Conservation (phyloP, 2,113 vertebrate species). For the Eublepharis macularius region DNA sequence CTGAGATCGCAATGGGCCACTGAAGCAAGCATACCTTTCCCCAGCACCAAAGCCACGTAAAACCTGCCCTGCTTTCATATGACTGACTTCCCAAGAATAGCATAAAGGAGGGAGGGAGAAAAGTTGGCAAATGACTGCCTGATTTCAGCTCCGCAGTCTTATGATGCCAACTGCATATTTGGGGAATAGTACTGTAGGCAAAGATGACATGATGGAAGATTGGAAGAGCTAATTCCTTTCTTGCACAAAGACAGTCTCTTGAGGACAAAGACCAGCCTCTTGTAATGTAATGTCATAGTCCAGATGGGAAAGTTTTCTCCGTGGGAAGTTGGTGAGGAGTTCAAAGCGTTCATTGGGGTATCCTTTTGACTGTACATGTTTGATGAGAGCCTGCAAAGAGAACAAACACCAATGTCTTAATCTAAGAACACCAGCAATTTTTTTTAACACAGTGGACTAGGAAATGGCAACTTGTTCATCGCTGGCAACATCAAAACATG, state of each 20-base stretch:
- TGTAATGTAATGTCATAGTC: constrained; percentile 99
- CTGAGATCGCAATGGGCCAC: constrained; percentile 45
- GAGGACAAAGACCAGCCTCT: constrained; percentile 97
- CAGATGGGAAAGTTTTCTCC: constrained; percentile 96
- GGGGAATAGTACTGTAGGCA: constrained; percentile 60
- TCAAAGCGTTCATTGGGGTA: constrained; percentile 99
- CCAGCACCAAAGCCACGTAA: constrained; percentile 46
- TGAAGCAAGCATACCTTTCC: constrained; percentile 46
- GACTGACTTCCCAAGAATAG: constrained; percentile 61
- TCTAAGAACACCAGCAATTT: not conserved
- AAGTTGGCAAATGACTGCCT: constrained; percentile 61
- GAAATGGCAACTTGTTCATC: not conserved
- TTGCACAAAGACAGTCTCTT: constrained; percentile 99
- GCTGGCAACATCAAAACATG: not conserved
- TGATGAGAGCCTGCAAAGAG: constrained; percentile 87
- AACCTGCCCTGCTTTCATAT: constrained; percentile 60
- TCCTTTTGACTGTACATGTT: constrained; percentile 94
- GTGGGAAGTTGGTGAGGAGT: constrained; percentile 98
- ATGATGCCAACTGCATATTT: constrained; percentile 70
- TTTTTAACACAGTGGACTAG: not conserved
- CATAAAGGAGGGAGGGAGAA: constrained; percentile 41
- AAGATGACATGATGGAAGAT: constrained; percentile 70
- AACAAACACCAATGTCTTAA: constrained; percentile 1
- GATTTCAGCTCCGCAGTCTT: constrained; percentile 67
- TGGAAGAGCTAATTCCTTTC: constrained; percentile 94